phyloP scores from a whole-genome alignment of 1,140 invertebrate species.

The Nilaparvata lugens region DNA sequence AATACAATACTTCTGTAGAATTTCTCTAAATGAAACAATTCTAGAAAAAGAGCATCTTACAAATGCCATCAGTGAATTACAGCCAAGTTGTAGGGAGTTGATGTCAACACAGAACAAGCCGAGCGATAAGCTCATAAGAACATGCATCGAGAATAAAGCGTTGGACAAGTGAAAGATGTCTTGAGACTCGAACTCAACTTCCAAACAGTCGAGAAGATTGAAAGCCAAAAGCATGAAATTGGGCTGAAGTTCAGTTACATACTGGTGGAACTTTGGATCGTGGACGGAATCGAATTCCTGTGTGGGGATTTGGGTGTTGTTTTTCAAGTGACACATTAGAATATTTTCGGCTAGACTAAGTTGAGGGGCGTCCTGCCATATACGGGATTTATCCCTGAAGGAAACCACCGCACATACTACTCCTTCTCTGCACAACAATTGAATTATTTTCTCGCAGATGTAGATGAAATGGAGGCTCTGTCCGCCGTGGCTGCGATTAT shows the following conservation, averaged over 20 bases:
- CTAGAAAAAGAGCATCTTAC: background rate
- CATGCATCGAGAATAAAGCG: background rate
- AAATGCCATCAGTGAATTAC: background rate
- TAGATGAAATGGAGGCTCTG: constrained; percentile 15
- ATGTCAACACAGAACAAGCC: background rate
- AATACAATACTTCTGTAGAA: no score
- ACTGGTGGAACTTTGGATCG: background rate
- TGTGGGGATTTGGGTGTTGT: constrained; percentile 6
- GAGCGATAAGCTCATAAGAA: background rate
- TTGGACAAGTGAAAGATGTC: no score
- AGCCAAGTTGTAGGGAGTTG: background rate
- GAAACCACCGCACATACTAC: background rate
- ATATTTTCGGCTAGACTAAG: background rate
- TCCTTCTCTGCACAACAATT: constrained; percentile 8
- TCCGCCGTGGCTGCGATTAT: background rate
- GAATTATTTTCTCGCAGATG: constrained; percentile 11
- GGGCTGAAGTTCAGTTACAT: background rate
- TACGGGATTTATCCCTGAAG: background rate
- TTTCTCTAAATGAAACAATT: background rate
- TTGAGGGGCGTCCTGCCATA: constrained; percentile 7
- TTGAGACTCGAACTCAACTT: background rate
- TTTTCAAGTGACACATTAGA: constrained; percentile 9
- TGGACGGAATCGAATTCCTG: constrained; percentile 3
- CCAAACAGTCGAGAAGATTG: background rate
- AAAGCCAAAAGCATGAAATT: constrained; percentile 12